These are phyloP conservation scores for Glandiceps talaboti DNA, from an alignment of 53 echinoderm and acorn worm species.

Conservation along the genomic window DNA sequence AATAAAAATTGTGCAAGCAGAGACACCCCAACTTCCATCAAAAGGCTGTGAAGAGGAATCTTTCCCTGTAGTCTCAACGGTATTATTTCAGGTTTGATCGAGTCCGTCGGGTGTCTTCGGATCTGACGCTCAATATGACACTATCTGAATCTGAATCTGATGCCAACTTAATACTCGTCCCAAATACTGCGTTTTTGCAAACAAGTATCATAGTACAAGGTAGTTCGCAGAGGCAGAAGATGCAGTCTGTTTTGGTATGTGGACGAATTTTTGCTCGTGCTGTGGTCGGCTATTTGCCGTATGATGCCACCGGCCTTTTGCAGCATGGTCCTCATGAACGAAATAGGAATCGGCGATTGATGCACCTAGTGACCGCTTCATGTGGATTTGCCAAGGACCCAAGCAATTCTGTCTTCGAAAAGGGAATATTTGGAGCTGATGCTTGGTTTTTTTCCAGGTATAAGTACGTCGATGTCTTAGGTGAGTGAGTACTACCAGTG, in stretches of 20 bases:
- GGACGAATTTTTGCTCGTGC: conserved; percentile 85
- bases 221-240: background rate
- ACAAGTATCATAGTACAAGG: background rate
- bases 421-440: conserved; percentile 88
- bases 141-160: no score
- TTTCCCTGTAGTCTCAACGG: no score
- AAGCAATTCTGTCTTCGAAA: conserved; percentile 57
- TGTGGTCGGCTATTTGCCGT: conserved; percentile 74
- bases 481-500: no score
- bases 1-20: no score
- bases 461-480: conserved; percentile 70
- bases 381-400: conserved; percentile 78
- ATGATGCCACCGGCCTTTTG: conserved; percentile 74
- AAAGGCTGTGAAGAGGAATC: no score
- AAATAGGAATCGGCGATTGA: conserved; percentile 13
- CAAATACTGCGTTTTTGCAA: background rate
- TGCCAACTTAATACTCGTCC: no score
- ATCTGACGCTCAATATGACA: no score
- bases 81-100: no score
- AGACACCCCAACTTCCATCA: no score
- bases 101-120: no score
- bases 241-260: conserved; percentile 96
- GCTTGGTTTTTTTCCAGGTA: conserved; percentile 93
- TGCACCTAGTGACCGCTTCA: conserved; percentile 82
- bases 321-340: conserved; percentile 18